Evolutionary conservation across 2,888 invertebrate species (phyloP).

Genomic region (Drosophila algonquin): DNA sequence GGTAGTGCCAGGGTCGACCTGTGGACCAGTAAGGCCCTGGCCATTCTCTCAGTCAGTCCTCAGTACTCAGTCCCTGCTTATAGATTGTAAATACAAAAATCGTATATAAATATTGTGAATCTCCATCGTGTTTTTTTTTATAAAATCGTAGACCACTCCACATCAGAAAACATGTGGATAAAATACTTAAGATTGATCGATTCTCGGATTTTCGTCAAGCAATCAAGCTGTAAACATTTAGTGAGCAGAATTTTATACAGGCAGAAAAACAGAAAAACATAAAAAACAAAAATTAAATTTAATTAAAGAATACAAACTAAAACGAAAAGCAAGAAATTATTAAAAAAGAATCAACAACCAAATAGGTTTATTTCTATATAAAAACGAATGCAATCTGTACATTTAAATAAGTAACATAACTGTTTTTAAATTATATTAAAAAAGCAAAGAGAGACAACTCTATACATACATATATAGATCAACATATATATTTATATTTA

Average conservation of each 20-base stretch:
- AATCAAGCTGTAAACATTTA: conserved; percentile 70
- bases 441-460: conserved; percentile 11
- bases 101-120: conserved; percentile 75
- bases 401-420: conserved; percentile 19
- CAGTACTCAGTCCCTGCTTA: conserved; percentile 26
- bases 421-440: conserved; percentile 35
- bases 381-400: conserved; percentile 47
- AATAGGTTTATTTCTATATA: conserved; percentile 10
- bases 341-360: conserved; percentile 14
- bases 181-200: conserved; percentile 30
- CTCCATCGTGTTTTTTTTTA: conserved; percentile 44
- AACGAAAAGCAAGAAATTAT: conserved; percentile 24
- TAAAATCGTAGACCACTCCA: conserved; percentile 13
- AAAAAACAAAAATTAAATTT: not conserved
- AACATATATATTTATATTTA: conserved; percentile 31
- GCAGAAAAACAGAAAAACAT: not conserved
- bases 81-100: conserved; percentile 39
- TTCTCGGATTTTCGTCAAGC: conserved; percentile 56
- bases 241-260: conserved; percentile 67
- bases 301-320: conserved; percentile 10
- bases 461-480: conserved; percentile 24
- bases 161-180: conserved; percentile 17
- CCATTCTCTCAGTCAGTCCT: conserved; percentile 5
- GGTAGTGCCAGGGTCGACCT: not conserved
- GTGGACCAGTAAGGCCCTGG: not conserved